A percentile compares a stretch with the other conserved stretches of the same genome.
Conservation (phyloP, 1,140 invertebrate species). For the Protaetia brevitarsis region DNA sequence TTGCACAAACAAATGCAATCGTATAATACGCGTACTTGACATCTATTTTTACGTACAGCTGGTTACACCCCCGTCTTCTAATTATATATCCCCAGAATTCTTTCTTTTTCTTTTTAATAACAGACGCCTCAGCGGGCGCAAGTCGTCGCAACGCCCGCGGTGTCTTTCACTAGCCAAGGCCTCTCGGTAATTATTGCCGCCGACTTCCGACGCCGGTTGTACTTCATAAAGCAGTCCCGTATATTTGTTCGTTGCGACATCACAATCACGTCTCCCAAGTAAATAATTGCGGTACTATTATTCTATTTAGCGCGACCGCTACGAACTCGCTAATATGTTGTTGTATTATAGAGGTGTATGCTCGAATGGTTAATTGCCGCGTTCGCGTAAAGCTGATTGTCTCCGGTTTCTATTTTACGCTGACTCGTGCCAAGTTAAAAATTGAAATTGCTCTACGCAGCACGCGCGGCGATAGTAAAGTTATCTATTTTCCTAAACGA, state of each 20-base stretch:
- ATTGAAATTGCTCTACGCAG: too few relatives aligned
- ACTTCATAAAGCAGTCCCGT: not conserved
- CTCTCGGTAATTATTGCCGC: not conserved
- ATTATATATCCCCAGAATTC: not conserved
- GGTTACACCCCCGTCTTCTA: not conserved
- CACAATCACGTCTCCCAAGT: not conserved
- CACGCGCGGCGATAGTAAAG: too few relatives aligned
- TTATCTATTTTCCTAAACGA: too few relatives aligned
- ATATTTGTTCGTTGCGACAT: not conserved
- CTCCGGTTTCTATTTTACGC: too few relatives aligned
- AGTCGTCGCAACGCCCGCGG: not conserved
- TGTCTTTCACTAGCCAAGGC: not conserved
- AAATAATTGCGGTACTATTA: conserved; percentile 16
- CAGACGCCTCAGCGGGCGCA: not conserved
- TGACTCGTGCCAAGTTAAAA: too few relatives aligned
- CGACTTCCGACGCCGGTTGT: not conserved
- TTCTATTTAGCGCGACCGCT: conserved; percentile 2
- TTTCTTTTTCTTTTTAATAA: not conserved
- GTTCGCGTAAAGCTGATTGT: too few relatives aligned
- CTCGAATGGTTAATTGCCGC: too few relatives aligned
- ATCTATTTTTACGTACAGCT: conserved; percentile 8
- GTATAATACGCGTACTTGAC: conserved; percentile 7
- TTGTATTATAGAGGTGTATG: too few relatives aligned
- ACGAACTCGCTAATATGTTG: too few relatives aligned
- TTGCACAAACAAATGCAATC: not conserved